Base-by-base conservation (phyloP, 2,113 vertebrate species). In the Grallaria varia region DNA sequence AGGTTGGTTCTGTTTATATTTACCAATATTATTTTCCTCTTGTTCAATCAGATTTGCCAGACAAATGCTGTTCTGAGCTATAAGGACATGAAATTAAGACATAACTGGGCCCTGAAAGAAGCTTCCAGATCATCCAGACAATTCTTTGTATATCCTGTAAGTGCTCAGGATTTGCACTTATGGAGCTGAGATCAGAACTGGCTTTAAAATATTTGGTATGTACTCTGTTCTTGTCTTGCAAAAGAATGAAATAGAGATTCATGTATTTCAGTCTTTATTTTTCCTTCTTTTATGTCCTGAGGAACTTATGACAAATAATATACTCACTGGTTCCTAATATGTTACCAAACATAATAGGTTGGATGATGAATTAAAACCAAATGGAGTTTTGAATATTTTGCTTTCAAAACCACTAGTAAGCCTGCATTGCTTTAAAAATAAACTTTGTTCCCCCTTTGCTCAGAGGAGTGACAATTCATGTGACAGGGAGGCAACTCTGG, bases 311-410 rank as follows among this genome's bases (percentile, higher is more conserved):
- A 92, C 69, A 91, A 71, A 55, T 56, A 93, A 72, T 30, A 64
- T 35, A 64, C n/a, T 95, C 72, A 78, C 40, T 75, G 22, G 53
- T 87, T 92, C 80, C 67, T 78, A 84, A 66, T 69, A 90, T 27
- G 49, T 78, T 87, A 90, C 69, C 60, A 95, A 93, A 87, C 60
- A 44, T 62, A 87, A n/a, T 27, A 85, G 27, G 20, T 35, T 91
- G 40, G 47, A 82, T 75, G 66, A 92, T 56, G 78, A 93, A 94
- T 86, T 89, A 89, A 95, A 95, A 64, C 28, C 49, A 91, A 89
- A 68, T 9, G 12, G 56, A 84, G 45, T 53, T 81, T 53, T 42
- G 67, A 89, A 62, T 6, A 1, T 82, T 94, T 79, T 91, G 77
- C 71, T 91, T 91, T 91, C 53, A 89, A 89, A 92, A 74, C 35